Percentiles rank a stretch among this genome's conserved stretches.
Evolutionary conservation across 2,797 vertebrate species (phyloP).

Genomic region (Tapera naevia): DNA sequence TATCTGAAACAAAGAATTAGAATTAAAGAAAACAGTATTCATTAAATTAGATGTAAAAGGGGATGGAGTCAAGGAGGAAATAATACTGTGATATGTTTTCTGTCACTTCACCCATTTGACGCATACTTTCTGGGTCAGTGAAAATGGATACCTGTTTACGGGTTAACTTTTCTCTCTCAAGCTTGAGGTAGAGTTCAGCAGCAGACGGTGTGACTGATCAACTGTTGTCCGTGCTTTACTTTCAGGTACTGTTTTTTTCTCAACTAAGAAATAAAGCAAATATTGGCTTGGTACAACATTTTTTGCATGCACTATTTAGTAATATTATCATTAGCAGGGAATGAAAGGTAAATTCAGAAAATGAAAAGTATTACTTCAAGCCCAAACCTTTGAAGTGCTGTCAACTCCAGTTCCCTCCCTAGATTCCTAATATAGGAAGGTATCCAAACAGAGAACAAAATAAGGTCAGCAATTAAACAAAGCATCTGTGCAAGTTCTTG

Average conservation of each 20-base stretch:
- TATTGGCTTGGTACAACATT: background rate
- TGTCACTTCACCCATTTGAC: background rate
- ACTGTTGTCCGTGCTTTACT: background rate
- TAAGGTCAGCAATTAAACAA: background rate
- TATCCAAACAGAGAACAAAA: background rate
- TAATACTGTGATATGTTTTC: background rate
- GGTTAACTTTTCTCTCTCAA: background rate
- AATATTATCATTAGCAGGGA: background rate
- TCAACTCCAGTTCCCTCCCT: background rate
- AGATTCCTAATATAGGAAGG: background rate
- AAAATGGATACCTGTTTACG: background rate
- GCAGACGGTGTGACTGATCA: background rate
- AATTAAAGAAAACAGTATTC: background rate
- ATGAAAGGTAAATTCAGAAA: background rate
- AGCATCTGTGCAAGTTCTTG: background rate
- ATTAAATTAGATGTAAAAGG: background rate
- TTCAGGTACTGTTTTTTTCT: background rate
- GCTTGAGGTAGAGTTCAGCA: background rate
- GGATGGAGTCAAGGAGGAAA: background rate
- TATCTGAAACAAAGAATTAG: background rate
- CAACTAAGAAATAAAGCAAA: background rate
- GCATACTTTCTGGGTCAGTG: background rate
- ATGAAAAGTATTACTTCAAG: background rate
- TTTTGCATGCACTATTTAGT: background rate
- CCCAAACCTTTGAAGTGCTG: background rate